Evolutionary conservation across 2,888 invertebrate genomes (phyloP).

Genomic region (Halictus quadricinctus): DNA sequence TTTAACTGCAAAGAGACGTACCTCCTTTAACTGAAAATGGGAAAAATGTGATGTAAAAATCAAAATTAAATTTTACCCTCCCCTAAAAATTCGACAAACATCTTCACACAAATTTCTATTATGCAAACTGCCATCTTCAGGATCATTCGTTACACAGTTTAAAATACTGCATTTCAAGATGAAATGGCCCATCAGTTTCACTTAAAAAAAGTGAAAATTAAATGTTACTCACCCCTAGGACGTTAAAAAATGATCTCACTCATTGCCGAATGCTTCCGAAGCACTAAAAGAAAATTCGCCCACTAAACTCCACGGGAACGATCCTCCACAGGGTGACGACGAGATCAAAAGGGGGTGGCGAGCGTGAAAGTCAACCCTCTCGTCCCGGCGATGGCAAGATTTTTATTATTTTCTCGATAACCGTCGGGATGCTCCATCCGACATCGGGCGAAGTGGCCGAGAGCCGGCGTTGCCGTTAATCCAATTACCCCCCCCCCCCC

Average conservation of each 20-base stretch:
- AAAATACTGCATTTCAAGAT: too few relatives aligned
- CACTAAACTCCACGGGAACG: not conserved
- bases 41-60: not conserved
- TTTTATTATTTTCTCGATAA: slow-evolving; percentile 74
- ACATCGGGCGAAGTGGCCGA: slow-evolving; percentile 58
- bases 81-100: too few relatives aligned
- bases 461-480: slow-evolving; percentile 65
- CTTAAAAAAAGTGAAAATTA: not conserved
- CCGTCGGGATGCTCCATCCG: slow-evolving; percentile 34
- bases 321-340: not conserved
- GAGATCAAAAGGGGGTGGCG: not conserved
- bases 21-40: too few relatives aligned
- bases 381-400: slow-evolving; percentile 51
- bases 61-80: too few relatives aligned
- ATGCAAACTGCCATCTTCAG: too few relatives aligned
- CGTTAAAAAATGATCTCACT: too few relatives aligned
- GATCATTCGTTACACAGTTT: too few relatives aligned
- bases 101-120: too few relatives aligned
- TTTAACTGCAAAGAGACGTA: too few relatives aligned
- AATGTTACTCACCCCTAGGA: not conserved
- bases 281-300: not conserved
- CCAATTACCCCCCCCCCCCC: slow-evolving; percentile 65
- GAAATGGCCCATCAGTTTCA: too few relatives aligned
- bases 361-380: slow-evolving; percentile 4
- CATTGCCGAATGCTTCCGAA: not conserved